Evolutionary conservation across 2,113 vertebrate species (phyloP).

Genomic region (Hassar affinis): DNA sequence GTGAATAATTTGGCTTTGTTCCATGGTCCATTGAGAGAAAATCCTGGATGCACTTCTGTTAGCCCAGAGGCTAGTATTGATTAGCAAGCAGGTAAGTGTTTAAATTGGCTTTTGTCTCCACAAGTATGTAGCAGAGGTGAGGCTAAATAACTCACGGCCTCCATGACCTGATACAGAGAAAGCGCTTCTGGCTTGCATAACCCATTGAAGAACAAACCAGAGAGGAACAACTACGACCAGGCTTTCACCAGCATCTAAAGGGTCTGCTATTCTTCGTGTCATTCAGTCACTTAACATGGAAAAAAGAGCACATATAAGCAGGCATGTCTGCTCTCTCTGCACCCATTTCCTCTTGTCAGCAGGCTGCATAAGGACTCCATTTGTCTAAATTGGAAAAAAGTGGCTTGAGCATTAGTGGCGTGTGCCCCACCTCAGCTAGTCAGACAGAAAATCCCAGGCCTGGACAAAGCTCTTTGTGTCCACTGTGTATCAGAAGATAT

Average conservation of each 20-base stretch:
- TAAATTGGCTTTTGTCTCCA: conserved; percentile 64
- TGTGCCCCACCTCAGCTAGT: conserved; percentile 65
- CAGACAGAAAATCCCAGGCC: conserved; percentile 74
- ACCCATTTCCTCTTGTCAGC: conserved; percentile 65
- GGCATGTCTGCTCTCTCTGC: conserved; percentile 38
- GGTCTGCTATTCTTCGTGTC: conserved; percentile 5
- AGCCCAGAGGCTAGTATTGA: conserved; percentile 59
- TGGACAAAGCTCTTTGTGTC: conserved; percentile 85
- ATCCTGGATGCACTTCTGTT: conserved; percentile 42
- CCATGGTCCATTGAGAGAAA: conserved; percentile 45
- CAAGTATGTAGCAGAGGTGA: conserved; percentile 56
- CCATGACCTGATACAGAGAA: conserved; percentile 19
- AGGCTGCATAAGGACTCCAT: conserved; percentile 55
- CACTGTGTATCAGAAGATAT: conserved; percentile 85
- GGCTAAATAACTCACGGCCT: conserved; percentile 54
- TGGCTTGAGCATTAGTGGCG: conserved; percentile 47
- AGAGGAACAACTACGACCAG: background rate
- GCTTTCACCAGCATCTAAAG: background rate
- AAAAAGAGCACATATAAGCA: conserved; percentile 10
- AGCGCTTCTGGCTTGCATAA: background rate
- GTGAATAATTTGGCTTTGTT: conserved; percentile 47
- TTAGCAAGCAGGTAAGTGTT: conserved; percentile 60
- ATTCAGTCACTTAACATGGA: conserved; percentile 24
- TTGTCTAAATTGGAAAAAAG: conserved; percentile 60
- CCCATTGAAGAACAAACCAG: background rate